Base-by-base conservation (phyloP, 1,140 invertebrate genomes). In the Carcinoscorpius rotundicauda region DNA sequence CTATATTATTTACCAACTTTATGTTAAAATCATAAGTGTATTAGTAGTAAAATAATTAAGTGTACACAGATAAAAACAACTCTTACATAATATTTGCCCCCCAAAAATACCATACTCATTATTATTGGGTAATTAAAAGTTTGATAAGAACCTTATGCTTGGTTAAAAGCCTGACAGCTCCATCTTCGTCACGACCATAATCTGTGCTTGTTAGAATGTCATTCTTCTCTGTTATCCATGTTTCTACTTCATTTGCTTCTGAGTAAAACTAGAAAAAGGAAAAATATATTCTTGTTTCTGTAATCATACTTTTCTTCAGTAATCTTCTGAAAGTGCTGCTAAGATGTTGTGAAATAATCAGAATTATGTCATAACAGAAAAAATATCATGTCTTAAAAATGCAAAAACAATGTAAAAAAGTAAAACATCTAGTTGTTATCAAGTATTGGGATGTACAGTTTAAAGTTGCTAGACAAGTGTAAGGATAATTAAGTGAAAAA, bases 241-340 rank as follows among this genome's bases (percentile, higher is more conserved):
- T 85, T 78, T 97, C 93, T 68, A 96, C 87, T 80, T 97, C 93
- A 66, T 86, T 85, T 5, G 90, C 88, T 75, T 96, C 93, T 51
- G 75, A 76, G 61, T 79, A 71, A 62, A 76, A 79, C 64, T 75
- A 70, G 51, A 67, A 56, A 66, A 55, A 52, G n/a, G 73, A 87
- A 89, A 77, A 88, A 85, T 60, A 49, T 50, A 56, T 11, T 52
- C 56, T 51, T 50, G 4, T 51, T 5, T 49, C 53, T 49, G 50
- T 3, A 63, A 49, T 49, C 4, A 56, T 4, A 29, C 29, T 29
- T 57, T 63, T 57, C 49, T 63, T 49, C 49, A 63, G 11, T 57
- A 56, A 6, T 29, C 2, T 29, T 29, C 29, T 29, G 29, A 29
- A 29, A 29, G 29, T 29, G 29, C 29, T 29, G 2, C 29, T 29